A percentile compares a stretch with the other conserved stretches of the same genome.
These are phyloP conservation scores for Ricordea florida DNA, from an alignment of 92 coral and sea anemone genomes.

Conservation along the genomic window DNA sequence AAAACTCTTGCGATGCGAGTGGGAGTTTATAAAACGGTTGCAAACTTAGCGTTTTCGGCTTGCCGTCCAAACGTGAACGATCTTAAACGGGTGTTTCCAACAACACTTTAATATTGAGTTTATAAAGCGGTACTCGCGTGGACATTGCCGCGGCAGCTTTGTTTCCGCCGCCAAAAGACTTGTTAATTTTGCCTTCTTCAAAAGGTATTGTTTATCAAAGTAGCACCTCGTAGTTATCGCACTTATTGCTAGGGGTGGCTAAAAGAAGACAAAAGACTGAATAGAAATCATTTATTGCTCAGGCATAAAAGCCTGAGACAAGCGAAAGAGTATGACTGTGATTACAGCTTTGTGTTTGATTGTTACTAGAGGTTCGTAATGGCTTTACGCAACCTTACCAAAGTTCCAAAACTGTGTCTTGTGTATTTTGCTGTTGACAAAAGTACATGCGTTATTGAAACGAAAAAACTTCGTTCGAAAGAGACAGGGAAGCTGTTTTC, in stretches of 20 bases:
- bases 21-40: not conserved
- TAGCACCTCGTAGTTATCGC: constrained; percentile 1
- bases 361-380: constrained; percentile 4
- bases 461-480: constrained; percentile 24
- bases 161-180: not conserved
- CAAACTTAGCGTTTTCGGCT: constrained; percentile 8
- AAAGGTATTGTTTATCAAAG: not conserved
- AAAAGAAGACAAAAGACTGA: not conserved
- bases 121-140: not conserved
- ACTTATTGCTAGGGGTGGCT: not conserved
- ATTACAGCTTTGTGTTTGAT: constrained; percentile 24
- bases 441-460: constrained; percentile 25
- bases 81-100: not conserved
- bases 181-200: constrained; percentile 17
- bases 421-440: constrained; percentile 35
- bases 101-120: too few relatives aligned
- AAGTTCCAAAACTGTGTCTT: constrained; percentile 47
- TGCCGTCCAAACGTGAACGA: not conserved
- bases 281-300: not conserved
- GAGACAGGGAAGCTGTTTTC: constrained; percentile 20
- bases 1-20: too few relatives aligned
- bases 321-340: not conserved
- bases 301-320: constrained; percentile 1
- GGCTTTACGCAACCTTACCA: constrained; percentile 31
- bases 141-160: not conserved